Conservation (phyloP, 2,888 invertebrate genomes). For the Drosophila buzzatii region DNA sequence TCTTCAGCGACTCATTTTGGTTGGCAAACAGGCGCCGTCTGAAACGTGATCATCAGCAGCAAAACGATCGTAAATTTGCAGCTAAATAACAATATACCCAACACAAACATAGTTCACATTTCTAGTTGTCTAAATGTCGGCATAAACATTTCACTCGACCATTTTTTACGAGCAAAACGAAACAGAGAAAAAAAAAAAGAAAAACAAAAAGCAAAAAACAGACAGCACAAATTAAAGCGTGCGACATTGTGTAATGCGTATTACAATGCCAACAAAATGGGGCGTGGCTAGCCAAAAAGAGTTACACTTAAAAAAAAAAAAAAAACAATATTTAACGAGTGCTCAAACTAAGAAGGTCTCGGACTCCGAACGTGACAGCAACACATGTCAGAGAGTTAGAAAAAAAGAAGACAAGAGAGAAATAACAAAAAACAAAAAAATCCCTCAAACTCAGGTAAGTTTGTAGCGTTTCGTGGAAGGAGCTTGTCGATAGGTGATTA, state of each 20-base stretch:
- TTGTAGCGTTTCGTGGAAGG: conserved; percentile 39
- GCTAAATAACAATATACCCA: conserved; percentile 23
- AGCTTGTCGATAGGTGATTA: conserved; percentile 23
- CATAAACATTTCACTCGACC: conserved; percentile 63
- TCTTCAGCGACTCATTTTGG: conserved; percentile 42
- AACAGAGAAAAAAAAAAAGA: conserved; percentile 19
- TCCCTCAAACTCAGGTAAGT: conserved; percentile 46
- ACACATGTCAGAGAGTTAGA: conserved; percentile 50
- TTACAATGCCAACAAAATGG: conserved; percentile 26
- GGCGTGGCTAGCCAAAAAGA: conserved; percentile 52
- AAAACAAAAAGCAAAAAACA: conserved; percentile 14
- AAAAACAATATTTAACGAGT: conserved; percentile 36
- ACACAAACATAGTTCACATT: conserved; percentile 32
- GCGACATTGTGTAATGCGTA: conserved; percentile 67
- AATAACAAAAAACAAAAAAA: conserved; percentile 6
- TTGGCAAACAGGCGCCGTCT: conserved; percentile 45
- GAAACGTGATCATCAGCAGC: conserved; percentile 40
- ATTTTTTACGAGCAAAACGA: conserved; percentile 54
- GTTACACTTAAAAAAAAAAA: conserved; percentile 45
- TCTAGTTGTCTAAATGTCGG: conserved; percentile 45
- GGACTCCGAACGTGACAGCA: conserved; percentile 61
- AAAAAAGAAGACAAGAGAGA: conserved; percentile 4
- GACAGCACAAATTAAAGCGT: conserved; percentile 44
- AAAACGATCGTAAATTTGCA: conserved; percentile 36
- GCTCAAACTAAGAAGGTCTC: conserved; percentile 13